These are phyloP conservation scores for Pseudomyrmex cubaensis DNA, from an alignment of 1,140 invertebrate species.

Conservation along the genomic window DNA sequence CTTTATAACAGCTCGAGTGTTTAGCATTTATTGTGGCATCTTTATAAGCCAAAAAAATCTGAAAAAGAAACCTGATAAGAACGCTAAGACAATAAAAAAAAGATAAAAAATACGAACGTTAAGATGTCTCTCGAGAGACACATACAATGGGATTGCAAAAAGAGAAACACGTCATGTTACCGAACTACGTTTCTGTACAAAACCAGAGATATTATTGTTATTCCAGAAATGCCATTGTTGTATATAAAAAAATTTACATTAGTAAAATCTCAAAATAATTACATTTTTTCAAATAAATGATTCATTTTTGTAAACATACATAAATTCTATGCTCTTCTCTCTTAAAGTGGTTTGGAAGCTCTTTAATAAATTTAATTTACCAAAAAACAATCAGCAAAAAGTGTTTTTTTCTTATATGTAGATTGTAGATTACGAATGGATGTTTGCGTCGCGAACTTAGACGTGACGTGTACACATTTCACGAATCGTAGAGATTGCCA, in stretches of 20 bases:
- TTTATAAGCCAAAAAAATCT: slow-evolving; percentile 15
- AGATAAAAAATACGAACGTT: slow-evolving; percentile 29
- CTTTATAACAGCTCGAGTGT: slow-evolving; percentile 17
- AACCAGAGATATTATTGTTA: background rate
- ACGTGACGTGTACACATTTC: slow-evolving; percentile 5
- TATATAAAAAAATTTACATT: background rate
- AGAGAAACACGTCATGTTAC: background rate
- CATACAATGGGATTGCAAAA: slow-evolving; percentile 25
- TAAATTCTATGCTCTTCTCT: background rate
- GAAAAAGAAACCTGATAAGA: slow-evolving; percentile 34
- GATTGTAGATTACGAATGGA: background rate
- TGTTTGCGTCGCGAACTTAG: background rate
- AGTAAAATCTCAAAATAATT: slow-evolving; percentile 5
- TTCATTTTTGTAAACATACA: background rate
- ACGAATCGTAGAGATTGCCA: background rate
- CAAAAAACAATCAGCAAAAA: background rate
- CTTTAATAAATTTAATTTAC: background rate
- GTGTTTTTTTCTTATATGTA: background rate
- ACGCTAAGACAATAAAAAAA: slow-evolving; percentile 16
- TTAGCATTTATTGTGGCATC: slow-evolving; percentile 31
- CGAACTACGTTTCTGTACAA: background rate
- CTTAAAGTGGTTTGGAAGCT: background rate
- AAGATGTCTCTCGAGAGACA: slow-evolving; percentile 39
- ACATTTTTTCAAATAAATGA: background rate
- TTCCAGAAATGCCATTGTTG: too few species aligned